Base-by-base conservation (phyloP, 2,888 invertebrate species). In the Pegoplata infirma region DNA sequence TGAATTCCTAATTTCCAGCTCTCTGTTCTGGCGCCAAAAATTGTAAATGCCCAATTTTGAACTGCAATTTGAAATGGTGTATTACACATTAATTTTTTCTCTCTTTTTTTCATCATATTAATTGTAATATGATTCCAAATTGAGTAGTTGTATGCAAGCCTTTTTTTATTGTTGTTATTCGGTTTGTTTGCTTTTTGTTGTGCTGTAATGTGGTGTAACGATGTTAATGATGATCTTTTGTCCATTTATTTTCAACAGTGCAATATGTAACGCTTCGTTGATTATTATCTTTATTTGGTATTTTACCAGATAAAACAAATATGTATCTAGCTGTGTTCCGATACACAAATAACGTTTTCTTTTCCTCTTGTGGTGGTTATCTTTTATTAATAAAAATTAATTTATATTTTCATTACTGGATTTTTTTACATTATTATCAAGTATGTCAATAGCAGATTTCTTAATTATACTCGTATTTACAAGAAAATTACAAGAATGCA, bases 261-360 rank as follows among this genome's bases (percentile, higher is more conserved):
- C 71, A 68, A 67, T 71, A 66, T 49, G 73, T 72, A 68, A 75
- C 67, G 79, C 79, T 75, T 71, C 75, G 79, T 40, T 79, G 67
- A 23, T 40, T 64, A 21, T 74, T 49, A 56, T 55, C 21, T 68
- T 10, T 23, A 8, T 63, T 46, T 55, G 51, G 21, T 14, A 49
- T 46, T 16, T 46, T 21, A 23, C 36, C 23, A 25, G 36, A 40
- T 40, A 40, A n/a, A 40, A 40, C n/a, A 40, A 32, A 32, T 32
- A n/a, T n/a, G n/a, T n/a, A n/a, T n/a, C n/a, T n/a, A 32, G 8
- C 32, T 32, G 8, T 32, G 32, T 32, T 32, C 12, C 32, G 12
- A 40, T 40, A 40, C 12, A 40, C 12, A 40, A 3, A 40, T 40
- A 40, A 3, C 12, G n/a, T 40, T n/a, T n/a, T 40, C n/a, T 40